Evolutionary conservation across 2,888 invertebrate genomes (phyloP), one percentile per base, ranked within the genome.

Genomic region (Hydropsyche betteni): DNA sequence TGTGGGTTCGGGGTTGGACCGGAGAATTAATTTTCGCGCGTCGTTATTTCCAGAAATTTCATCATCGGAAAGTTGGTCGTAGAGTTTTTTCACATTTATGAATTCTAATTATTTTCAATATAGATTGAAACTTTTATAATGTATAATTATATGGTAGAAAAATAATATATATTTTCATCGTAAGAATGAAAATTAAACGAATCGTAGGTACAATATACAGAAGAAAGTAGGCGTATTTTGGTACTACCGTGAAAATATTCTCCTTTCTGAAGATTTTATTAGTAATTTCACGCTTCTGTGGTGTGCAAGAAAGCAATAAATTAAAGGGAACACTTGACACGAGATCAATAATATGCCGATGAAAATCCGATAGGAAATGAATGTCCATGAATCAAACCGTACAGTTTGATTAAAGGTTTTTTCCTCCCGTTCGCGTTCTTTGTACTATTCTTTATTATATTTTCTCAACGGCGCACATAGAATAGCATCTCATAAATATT

Each of bases 331-430:
- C 36, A 36, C 64, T 64, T 64, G 64, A 64, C 64, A 64, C 64
- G 64, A 64, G 64, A 64, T 64, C 64, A 64, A 64, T 64, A 64
- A 64, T 64, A 64, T 64, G 64, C 64, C 64, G 64, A 64, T 64
- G 64, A 64, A 64, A 64, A 64, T 64, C 64, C 64, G 64, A 64
- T 64, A 64, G 64, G 64, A 64, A 64, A 64, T 64, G 64, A 64
- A 64, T 64, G 64, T 64, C 64, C 64, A 64, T 64, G 64, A 64
- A 64, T 64, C 64, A 64, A 64, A 64, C 64, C 64, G 64, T 64
- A 64, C 64, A 64, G 36, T 64, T 64, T 64, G 64, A 64, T 64
- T 64, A 64, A 64, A 64, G 64, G 64, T 64, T 64, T 64, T 64
- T 36, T 34, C 61, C 64, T 10, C 64, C 12, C 34, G 14, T 34